Evolutionary conservation across 2,888 invertebrate species (phyloP).

Genomic region (Nebria brevicollis): DNA sequence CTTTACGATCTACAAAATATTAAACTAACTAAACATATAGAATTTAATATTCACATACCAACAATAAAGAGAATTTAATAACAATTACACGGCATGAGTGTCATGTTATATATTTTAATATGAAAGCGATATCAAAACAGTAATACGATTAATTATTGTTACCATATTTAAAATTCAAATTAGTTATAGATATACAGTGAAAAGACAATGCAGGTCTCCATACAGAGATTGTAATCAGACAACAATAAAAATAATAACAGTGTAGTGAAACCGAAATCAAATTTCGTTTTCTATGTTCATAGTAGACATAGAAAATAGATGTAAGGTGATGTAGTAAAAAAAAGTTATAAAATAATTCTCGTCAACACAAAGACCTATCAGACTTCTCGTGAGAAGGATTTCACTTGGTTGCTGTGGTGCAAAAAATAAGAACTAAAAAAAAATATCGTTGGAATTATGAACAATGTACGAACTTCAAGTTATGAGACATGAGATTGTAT

Average conservation of each 20-base stretch:
- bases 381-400: not conserved
- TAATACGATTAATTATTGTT: not conserved
- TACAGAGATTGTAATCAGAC: not conserved
- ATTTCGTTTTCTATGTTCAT: not conserved
- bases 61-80: not conserved
- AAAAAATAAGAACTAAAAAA: not conserved
- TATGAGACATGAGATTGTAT: not conserved
- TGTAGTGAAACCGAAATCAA: conserved; percentile 1
- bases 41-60: not conserved
- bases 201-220: not conserved
- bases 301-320: not conserved
- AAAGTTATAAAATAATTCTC: not conserved
- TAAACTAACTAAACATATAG: not conserved
- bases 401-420: not conserved
- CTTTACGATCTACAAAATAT: not conserved
- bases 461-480: not conserved
- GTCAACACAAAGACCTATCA: not conserved
- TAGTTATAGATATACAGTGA: not conserved
- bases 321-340: not conserved
- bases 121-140: not conserved
- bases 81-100: not conserved
- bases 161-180: not conserved
- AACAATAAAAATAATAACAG: not conserved
- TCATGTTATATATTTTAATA: not conserved
- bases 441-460: not conserved